These are phyloP conservation scores for Caradrina clavipalpis DNA, from an alignment of 2,888 invertebrate genomes.

Conservation along the genomic window DNA sequence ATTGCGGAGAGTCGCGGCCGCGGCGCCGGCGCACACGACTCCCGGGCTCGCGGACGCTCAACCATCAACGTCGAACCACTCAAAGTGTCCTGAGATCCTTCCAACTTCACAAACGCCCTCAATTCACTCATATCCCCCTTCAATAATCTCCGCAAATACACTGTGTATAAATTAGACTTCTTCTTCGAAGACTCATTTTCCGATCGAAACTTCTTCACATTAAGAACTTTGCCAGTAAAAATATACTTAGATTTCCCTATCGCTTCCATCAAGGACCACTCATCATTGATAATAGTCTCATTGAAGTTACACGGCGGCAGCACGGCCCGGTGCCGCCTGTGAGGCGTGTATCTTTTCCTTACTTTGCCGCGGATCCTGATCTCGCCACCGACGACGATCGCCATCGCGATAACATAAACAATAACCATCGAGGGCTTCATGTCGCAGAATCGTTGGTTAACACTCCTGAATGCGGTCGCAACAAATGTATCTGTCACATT, in stretches of 20 bases:
- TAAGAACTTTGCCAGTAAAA: conserved; percentile 89
- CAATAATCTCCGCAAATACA: conserved; percentile 86
- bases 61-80: conserved; percentile 84
- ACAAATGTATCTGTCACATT: conserved; percentile 89
- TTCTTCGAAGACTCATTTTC: conserved; percentile 73
- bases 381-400: conserved; percentile 85
- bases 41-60: conserved; percentile 79
- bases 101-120: conserved; percentile 80
- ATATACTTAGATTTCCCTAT: conserved; percentile 88
- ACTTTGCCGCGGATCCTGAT: conserved; percentile 88
- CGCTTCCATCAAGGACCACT: conserved; percentile 88
- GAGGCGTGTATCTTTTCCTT: conserved; percentile 83
- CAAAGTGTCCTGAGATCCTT: conserved; percentile 78
- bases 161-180: conserved; percentile 85
- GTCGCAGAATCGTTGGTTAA: conserved; percentile 79
- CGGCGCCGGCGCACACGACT: conserved; percentile 85
- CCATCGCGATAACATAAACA: conserved; percentile 85
- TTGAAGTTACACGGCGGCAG: conserved; percentile 88
- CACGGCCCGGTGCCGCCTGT: conserved; percentile 84
- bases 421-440: conserved; percentile 86
- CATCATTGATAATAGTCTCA: conserved; percentile 88
- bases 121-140: conserved; percentile 86
- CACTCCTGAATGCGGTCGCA: conserved; percentile 80
- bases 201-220: conserved; percentile 83
- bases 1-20: conserved; percentile 87